Conservation (phyloP, 2,113 vertebrate species). For the Saguinus midas region DNA sequence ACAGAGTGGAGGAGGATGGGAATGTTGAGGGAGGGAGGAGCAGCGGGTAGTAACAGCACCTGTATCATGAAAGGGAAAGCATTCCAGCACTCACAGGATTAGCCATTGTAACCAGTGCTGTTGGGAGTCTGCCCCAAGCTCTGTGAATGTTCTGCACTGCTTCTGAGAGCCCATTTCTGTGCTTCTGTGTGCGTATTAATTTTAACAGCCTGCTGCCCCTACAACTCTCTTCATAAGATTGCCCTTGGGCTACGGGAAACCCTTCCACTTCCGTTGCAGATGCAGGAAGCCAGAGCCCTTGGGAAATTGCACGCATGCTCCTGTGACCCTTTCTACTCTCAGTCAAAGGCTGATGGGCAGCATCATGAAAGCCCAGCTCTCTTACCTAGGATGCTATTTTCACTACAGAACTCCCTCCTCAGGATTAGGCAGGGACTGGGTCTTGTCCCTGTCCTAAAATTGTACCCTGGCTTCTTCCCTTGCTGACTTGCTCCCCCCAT, state of each 20-base stretch:
- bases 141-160: fast-evolving
- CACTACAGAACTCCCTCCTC: neutral
- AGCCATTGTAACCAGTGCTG: fast-evolving
- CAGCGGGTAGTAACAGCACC: fast-evolving
- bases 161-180: too few species aligned
- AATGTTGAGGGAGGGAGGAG: too few species aligned
- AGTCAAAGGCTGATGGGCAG: neutral
- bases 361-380: neutral
- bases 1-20: neutral
- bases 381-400: neutral
- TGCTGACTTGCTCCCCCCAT: neutral
- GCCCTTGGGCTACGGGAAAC: fast-evolving
- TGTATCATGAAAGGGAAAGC: neutral
- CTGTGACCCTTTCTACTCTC: fast-evolving
- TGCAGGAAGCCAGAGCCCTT: neutral
- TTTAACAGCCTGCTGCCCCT: neutral
- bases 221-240: fast-evolving
- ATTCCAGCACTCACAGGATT: neutral
- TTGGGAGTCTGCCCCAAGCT: neutral
- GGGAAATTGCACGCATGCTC: fast-evolving
- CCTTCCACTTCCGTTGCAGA: too few species aligned
- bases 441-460: neutral
- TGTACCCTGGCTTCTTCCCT: neutral
- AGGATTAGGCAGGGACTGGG: neutral
- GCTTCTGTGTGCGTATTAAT: too few species aligned